Conservation (phyloP, 2,888 invertebrate species). For the Yponomeuta sedellus region DNA sequence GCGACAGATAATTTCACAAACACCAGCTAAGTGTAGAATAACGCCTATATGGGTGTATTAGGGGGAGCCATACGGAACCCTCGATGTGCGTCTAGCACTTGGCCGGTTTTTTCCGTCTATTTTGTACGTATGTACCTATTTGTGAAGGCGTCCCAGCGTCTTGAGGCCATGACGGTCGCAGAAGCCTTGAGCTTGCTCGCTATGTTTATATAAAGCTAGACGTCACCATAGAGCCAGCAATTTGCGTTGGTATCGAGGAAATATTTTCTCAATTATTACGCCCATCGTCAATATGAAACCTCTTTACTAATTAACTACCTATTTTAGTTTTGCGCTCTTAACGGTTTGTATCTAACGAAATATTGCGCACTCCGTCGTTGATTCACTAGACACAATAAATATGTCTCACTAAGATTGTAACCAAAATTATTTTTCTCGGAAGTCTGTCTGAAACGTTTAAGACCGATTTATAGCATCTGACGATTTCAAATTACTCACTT, state of each 20-base stretch:
- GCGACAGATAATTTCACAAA: too few relatives aligned
- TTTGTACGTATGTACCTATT: neutral
- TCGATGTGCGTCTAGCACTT: too few relatives aligned
- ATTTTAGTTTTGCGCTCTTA: neutral
- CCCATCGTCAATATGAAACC: neutral
- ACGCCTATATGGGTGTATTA: too few relatives aligned
- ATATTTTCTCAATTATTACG: constrained; percentile 1
- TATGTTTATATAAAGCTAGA: constrained; percentile 58
- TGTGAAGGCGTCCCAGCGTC: constrained; percentile 23
- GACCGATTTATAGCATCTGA: constrained; percentile 3
- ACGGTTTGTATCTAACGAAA: neutral
- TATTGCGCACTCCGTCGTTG: neutral
- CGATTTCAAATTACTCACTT: neutral
- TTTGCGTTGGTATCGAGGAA: constrained; percentile 38
- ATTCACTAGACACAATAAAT: neutral
- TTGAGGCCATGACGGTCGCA: constrained; percentile 52
- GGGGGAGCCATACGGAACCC: too few relatives aligned
- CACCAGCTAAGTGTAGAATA: too few relatives aligned
- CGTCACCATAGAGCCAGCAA: constrained; percentile 49
- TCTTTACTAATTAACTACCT: neutral
- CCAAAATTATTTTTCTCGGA: neutral
- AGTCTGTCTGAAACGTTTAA: neutral
- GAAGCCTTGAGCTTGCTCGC: constrained; percentile 57
- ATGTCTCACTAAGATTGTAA: neutral
- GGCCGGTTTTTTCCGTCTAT: neutral